These are phyloP conservation scores for Clarias batrachus DNA, from an alignment of 2,113 vertebrate species.

Conservation along the genomic window DNA sequence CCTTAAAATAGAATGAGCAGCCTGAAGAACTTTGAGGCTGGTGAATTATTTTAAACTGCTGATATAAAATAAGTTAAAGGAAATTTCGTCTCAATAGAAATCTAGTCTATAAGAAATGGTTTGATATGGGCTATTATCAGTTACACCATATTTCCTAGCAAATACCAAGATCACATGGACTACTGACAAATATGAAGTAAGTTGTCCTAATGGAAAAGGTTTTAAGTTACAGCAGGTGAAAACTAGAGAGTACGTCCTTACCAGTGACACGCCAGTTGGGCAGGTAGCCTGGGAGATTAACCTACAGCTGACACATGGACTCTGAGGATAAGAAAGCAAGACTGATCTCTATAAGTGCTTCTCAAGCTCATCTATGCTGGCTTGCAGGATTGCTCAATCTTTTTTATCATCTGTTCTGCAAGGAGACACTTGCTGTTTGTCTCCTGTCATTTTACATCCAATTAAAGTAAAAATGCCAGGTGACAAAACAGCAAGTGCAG, in stretches of 20 bases:
- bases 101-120: background rate
- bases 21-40: background rate
- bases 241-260: constrained; percentile 60
- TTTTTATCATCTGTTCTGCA: background rate
- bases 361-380: too few relatives aligned
- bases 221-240: background rate
- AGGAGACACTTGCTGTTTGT: too few relatives aligned
- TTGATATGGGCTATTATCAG: background rate
- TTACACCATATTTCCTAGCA: background rate
- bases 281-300: constrained; percentile 58
- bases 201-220: background rate
- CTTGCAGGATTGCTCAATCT: background rate
- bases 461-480: background rate
- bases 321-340: constrained; percentile 61
- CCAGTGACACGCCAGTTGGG: constrained; percentile 63
- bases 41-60: too few relatives aligned
- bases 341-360: background rate
- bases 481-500: background rate
- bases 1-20: background rate
- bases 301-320: constrained; percentile 70
- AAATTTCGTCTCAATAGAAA: background rate
- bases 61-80: background rate
- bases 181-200: background rate
- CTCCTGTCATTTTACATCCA: background rate
- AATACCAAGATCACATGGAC: background rate